These are phyloP conservation scores for Cepphus grylle DNA, from an alignment of 2,113 vertebrate genomes.

Conservation along the genomic window DNA sequence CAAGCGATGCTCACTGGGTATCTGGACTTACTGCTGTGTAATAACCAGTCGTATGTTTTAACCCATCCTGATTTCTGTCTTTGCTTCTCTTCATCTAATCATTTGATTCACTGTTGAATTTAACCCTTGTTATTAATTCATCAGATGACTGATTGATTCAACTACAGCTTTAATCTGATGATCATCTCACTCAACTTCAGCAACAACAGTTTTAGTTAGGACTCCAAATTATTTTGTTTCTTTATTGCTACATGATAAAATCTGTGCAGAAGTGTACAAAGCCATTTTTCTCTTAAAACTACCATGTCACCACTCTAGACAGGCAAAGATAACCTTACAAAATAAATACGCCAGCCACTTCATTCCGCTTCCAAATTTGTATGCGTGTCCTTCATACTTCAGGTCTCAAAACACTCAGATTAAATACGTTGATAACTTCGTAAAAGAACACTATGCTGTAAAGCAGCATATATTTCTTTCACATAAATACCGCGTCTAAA, in stretches of 20 bases:
- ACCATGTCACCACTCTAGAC: neutral
- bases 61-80: neutral
- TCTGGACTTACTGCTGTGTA: neutral
- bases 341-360: slow-evolving; percentile 17
- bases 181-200: neutral
- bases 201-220: neutral
- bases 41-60: neutral
- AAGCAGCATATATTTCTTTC: neutral
- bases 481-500: neutral
- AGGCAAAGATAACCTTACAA: slow-evolving; percentile 31
- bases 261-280: neutral
- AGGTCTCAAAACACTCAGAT: slow-evolving; percentile 11
- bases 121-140: neutral
- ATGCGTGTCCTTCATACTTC: neutral
- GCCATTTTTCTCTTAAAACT: slow-evolving; percentile 18
- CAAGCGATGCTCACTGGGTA: neutral
- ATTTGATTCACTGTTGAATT: slow-evolving; percentile 27
- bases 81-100: neutral
- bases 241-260: neutral
- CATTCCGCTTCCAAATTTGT: neutral
- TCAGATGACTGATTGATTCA: slow-evolving; percentile 23
- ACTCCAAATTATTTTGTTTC: neutral
- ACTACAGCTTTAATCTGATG: neutral
- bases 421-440: neutral
- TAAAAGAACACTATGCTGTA: neutral